Evolutionary conservation across 2,797 vertebrate genomes (phyloP).

Genomic region (Cichlasoma orientale): DNA sequence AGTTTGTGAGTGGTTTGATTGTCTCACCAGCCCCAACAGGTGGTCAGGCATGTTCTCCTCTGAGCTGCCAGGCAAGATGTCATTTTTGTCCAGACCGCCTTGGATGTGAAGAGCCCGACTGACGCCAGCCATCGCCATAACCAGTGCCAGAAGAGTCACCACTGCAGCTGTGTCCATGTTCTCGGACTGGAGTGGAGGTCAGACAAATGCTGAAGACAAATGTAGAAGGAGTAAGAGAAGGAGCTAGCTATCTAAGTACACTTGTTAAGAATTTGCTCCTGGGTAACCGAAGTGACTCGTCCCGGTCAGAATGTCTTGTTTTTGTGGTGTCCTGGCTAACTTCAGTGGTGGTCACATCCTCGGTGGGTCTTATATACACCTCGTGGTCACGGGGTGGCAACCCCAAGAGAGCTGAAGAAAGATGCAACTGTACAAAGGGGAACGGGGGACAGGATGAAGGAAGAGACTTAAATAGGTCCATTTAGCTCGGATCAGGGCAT

Average conservation of each 20-base stretch:
- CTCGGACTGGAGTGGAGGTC: constrained; percentile 12
- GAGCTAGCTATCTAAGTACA: not conserved
- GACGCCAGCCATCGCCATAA: constrained; percentile 71
- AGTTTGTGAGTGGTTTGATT: constrained; percentile 18
- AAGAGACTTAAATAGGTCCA: constrained; percentile 60
- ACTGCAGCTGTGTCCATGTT: constrained; percentile 75
- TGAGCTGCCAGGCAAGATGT: constrained; percentile 47
- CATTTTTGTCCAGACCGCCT: constrained; percentile 52
- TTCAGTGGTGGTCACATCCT: constrained; percentile 19
- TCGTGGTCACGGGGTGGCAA: not conserved
- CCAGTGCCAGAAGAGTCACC: constrained; percentile 71
- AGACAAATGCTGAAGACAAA: not conserved
- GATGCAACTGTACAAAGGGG: constrained; percentile 36
- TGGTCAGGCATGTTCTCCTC: constrained; percentile 66
- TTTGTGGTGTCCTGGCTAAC: constrained; percentile 1
- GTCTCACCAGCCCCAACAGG: constrained; percentile 75
- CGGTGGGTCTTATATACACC: constrained; percentile 65
- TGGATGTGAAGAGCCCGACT: constrained; percentile 71
- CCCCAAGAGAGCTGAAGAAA: constrained; percentile 45
- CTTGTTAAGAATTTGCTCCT: constrained; percentile 2
- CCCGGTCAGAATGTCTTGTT: constrained; percentile 15
- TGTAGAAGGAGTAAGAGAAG: not conserved
- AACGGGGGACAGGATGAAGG: constrained; percentile 53
- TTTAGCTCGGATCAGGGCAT: constrained; percentile 71
- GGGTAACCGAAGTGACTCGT: not conserved